Conservation (phyloP, 2,797 vertebrate genomes). For the Danio jaintianensis region DNA sequence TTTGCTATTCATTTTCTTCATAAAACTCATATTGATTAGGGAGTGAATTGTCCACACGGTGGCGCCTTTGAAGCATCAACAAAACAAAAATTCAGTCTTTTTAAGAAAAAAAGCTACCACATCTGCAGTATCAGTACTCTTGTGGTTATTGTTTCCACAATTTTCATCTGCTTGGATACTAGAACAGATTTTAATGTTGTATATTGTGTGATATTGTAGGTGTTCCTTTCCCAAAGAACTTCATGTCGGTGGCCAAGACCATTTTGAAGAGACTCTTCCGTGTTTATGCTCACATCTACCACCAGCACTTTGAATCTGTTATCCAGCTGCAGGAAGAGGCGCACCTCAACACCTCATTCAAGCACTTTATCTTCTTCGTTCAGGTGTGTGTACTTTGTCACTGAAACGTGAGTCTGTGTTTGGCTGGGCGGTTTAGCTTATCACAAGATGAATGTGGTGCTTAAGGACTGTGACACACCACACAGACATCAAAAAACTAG, state of each 20-base stretch:
- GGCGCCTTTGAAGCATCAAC: not conserved
- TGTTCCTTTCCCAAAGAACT: conserved; percentile 97
- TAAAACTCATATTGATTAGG: not conserved
- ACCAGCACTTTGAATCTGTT: conserved; percentile 98
- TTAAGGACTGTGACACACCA: no score
- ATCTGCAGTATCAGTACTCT: not conserved
- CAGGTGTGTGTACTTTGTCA: conserved; percentile 79
- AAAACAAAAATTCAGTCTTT: not conserved
- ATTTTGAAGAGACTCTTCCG: conserved; percentile 97
- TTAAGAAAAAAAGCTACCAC: not conserved
- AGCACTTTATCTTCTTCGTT: conserved; percentile 99
- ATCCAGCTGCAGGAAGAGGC: conserved; percentile 99
- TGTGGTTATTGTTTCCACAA: not conserved
- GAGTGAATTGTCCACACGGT: conserved; percentile 4
- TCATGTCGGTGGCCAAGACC: conserved; percentile 99
- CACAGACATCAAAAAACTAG: no score
- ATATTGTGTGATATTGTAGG: conserved; percentile 73
- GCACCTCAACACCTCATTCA: conserved; percentile 99
- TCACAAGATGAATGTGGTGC: not conserved
- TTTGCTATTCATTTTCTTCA: not conserved
- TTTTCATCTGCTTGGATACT: not conserved
- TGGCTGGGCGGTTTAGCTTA: not conserved
- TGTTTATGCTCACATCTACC: conserved; percentile 98
- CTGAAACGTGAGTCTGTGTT: not conserved
- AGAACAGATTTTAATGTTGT: not conserved